phyloP scores from a whole-genome alignment of 2,888 invertebrate genomes.

The Brenthis ino region DNA sequence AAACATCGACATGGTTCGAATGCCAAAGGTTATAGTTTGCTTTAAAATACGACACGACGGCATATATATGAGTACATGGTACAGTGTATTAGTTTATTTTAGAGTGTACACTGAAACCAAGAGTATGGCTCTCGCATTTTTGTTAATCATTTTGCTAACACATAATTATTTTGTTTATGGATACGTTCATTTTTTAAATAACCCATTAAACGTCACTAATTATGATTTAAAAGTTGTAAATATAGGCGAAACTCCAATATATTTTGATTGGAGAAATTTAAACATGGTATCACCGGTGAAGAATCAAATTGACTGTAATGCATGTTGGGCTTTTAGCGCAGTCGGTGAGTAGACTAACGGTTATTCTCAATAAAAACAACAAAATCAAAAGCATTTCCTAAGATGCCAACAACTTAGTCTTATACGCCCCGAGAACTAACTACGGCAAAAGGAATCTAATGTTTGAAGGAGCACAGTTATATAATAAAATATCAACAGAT shows the following conservation, averaged over 20 bases:
- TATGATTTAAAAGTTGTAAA: conserved; percentile 30
- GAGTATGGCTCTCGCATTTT: conserved; percentile 13
- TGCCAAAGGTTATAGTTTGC: conserved; percentile 42
- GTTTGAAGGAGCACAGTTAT: no score
- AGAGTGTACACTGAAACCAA: neutral
- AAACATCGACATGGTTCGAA: conserved; percentile 44
- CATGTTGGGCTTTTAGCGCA: conserved; percentile 61
- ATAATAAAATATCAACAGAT: no score
- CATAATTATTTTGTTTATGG: neutral
- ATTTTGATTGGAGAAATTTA: conserved; percentile 53
- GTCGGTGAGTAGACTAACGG: conserved; percentile 45
- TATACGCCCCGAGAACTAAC: no score
- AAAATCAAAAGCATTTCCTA: no score
- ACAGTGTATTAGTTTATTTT: conserved; percentile 26
- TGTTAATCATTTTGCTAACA: conserved; percentile 9
- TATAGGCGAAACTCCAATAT: conserved; percentile 33
- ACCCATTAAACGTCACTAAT: neutral
- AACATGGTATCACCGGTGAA: conserved; percentile 53
- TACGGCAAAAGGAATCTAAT: no score
- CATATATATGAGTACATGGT: neutral
- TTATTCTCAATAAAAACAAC: no score
- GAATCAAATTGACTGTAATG: conserved; percentile 50
- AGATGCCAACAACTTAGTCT: no score
- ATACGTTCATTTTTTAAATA: neutral
- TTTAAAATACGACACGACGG: conserved; percentile 41